Evolutionary conservation across 2,797 vertebrate species (phyloP).

Genomic region (Enteromius radiatus): DNA sequence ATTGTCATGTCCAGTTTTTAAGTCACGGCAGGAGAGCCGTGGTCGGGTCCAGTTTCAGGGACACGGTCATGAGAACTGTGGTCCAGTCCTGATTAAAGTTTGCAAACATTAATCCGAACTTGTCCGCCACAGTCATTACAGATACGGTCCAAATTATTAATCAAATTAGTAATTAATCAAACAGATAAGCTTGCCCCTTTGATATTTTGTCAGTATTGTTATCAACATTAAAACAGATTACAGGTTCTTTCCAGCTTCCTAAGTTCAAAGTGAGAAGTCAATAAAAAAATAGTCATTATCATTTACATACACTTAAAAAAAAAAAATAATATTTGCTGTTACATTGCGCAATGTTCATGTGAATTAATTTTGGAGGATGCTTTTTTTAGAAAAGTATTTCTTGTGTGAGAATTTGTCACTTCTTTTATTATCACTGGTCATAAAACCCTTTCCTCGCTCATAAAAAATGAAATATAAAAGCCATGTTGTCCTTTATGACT

Average conservation of each 20-base stretch:
- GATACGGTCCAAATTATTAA: neutral
- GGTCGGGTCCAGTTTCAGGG: no score
- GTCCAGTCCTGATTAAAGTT: no score
- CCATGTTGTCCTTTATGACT: conserved; percentile 19
- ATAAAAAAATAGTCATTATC: neutral
- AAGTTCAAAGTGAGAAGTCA: neutral
- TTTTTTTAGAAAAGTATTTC: neutral
- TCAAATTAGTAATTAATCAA: conserved; percentile 1
- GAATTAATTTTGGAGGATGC: neutral
- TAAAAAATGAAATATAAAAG: neutral
- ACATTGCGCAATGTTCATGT: neutral
- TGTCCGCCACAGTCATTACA: no score
- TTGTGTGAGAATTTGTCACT: neutral
- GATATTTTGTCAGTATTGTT: neutral
- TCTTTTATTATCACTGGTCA: neutral
- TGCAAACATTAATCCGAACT: no score
- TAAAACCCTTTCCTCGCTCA: neutral
- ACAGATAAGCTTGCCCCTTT: neutral
- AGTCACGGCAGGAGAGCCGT: no score
- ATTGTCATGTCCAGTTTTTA: no score
- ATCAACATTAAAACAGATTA: neutral
- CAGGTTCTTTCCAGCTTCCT: neutral
- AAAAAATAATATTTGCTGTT: neutral
- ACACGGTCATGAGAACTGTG: no score
- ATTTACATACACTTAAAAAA: neutral